Evolutionary conservation across 2,888 invertebrate species (phyloP), one percentile per base, ranked within the genome.

Genomic region (Rambutsinella grinnellia): DNA sequence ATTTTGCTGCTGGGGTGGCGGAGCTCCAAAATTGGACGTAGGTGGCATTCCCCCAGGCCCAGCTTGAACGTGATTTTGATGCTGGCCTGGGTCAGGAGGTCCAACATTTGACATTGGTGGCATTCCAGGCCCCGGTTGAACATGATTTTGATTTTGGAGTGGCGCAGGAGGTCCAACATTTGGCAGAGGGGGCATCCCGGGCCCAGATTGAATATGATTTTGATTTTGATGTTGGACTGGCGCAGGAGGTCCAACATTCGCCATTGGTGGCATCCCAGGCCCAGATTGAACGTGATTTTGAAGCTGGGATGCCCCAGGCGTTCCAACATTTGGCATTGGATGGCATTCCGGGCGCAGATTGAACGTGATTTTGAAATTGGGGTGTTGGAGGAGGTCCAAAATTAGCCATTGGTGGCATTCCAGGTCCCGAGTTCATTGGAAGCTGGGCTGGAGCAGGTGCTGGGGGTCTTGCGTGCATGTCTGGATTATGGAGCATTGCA

Each of bases 401-500:
- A n/a, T n/a, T n/a, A n/a, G 74, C 71, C 17, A 53, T 19, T 46
- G 62, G 54, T 56, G 65, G 72, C 56, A 76, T 53, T 47, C 69
- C 78, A 49, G 85, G 82, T 66, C n/a, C n/a, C n/a, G n/a, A n/a
- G n/a, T 81, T 83, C 23, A 62, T 15, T 15, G 54, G 62, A n/a
- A 21, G 27, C 28, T 60, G 75, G 13, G 36, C 36, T 36, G 36
- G n/a, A 15, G 10, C 21, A 8, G 58, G 28, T 19, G 26, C 51
- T n/a, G 62, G 47, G 2, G 53, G 67, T 56, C 60, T 51, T 26
- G 57, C n/a, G 17, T n/a, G 19, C 46, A 47, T 26, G 6, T 28
- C 51, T 19, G 28, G 58, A 47, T 27, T 51, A n/a, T n/a, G 17
- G 51, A 19, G n/a, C 8, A 6, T 51, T n/a, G 17, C n/a, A 13